Percentiles rank a stretch among this genome's conserved stretches.
Conservation (phyloP, 2,888 invertebrate genomes). For the Cantharis lateralis region DNA sequence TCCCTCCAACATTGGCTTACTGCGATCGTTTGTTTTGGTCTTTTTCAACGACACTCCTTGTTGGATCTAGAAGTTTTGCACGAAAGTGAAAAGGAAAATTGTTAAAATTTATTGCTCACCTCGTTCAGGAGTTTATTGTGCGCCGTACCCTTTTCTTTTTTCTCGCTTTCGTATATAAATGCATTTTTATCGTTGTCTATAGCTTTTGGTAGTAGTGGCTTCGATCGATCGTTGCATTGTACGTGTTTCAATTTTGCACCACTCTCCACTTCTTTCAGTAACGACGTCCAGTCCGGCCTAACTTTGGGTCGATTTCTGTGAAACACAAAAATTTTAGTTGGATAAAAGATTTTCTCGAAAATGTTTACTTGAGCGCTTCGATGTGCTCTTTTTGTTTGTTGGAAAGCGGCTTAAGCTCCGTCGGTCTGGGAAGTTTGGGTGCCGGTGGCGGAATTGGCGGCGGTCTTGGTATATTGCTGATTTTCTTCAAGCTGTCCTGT, state of each 20-base stretch:
- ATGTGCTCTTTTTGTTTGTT: constrained; percentile 67
- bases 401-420: constrained; percentile 59
- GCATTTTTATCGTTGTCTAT: constrained; percentile 70
- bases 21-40: constrained; percentile 82
- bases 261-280: constrained; percentile 90
- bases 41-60: constrained; percentile 76
- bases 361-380: constrained; percentile 68
- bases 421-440: constrained; percentile 66
- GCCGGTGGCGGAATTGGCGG: constrained; percentile 57
- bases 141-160: constrained; percentile 77
- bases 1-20: constrained; percentile 82
- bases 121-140: constrained; percentile 79
- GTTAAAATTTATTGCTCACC: constrained; percentile 36
- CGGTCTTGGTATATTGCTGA: constrained; percentile 43
- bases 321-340: background rate
- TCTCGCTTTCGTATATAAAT: constrained; percentile 88
- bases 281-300: constrained; percentile 86
- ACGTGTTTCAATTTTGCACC: constrained; percentile 81
- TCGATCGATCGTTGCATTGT: constrained; percentile 80
- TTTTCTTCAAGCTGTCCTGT: constrained; percentile 49
- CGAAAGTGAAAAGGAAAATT: background rate
- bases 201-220: constrained; percentile 61
- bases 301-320: constrained; percentile 71
- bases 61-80: constrained; percentile 65
- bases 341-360: background rate